Evolutionary conservation across 2,113 vertebrate genomes (phyloP).

Genomic region (Anhinga anhinga): DNA sequence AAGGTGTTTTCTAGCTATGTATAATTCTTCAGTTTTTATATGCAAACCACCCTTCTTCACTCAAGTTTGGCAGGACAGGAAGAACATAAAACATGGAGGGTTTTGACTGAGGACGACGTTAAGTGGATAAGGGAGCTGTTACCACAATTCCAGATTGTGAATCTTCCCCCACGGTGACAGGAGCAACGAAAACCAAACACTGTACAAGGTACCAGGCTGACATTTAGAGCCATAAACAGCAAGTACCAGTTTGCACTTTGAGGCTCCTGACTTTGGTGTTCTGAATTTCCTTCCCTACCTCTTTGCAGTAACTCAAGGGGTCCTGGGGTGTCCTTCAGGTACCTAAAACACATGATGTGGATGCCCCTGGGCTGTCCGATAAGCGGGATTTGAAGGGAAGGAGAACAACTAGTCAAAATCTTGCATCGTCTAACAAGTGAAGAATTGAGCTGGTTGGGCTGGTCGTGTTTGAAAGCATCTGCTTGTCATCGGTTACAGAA

Average conservation of each 20-base stretch:
- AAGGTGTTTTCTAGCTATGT: not conserved
- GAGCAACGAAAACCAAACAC: not conserved
- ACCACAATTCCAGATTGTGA: not conserved
- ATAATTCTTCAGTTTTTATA: not conserved
- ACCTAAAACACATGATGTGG: rapidly evolving
- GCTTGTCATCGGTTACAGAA: not conserved
- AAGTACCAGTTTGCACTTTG: not conserved
- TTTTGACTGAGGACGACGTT: not conserved
- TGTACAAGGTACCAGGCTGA: not conserved
- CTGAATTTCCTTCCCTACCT: not conserved
- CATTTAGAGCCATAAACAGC: too few species aligned
- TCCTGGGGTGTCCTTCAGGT: not conserved
- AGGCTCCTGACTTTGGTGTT: not conserved
- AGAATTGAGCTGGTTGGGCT: not conserved
- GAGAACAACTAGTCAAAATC: not conserved
- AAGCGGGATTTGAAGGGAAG: not conserved
- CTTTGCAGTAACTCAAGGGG: not conserved
- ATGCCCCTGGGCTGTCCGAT: not conserved
- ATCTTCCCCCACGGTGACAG: not conserved
- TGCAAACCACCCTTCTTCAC: not conserved
- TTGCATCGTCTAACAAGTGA: not conserved
- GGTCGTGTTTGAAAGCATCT: not conserved
- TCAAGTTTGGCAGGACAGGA: not conserved
- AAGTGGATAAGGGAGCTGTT: not conserved
- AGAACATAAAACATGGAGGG: not conserved